Base-by-base conservation (phyloP, 2,888 invertebrate species). In the Stenichneumon culpator region DNA sequence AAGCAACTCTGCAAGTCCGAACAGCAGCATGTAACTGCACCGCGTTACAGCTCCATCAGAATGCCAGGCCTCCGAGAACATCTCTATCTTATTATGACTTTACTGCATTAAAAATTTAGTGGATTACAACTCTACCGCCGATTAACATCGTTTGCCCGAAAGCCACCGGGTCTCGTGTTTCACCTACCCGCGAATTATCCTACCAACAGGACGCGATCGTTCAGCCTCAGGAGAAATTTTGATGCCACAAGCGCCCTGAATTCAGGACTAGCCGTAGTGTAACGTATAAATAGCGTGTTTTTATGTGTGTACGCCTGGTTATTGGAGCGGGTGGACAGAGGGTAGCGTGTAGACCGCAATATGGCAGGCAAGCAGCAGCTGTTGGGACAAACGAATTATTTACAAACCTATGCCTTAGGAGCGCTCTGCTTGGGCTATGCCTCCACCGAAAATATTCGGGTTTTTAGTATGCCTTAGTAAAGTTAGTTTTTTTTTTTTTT, bases 391-490 rank as follows among this genome's bases (percentile, higher is more conserved):
- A 73, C 74, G 86, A 90, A 91, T 92, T 92, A 92, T 91, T 92
- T 91, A 91, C 88, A 89, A 88, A 81, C 84, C 86, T 88, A 80
- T 88, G 88, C 86, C 83, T 88, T 77, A 87, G 84, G 47, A 54
- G 60, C 39, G 28, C 9, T 47, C n/a, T 6, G 44, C 67, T 73
- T 54, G 39, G 44, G 54, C 54, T 67, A 39, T 88, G 89, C 89
- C 88, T 88, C 89, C 88, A 90, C 88, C 89, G 80, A 90, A 92
- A 91, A 92, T 91, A 82, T 87, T 65, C 82, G 47, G 25, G 81
- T 84, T 90, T 89, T 63, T 87, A 88, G 88, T 88, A 72, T 84
- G 87, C 81, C 82, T 69, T 60, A 52, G 82, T 52, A 63, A 54
- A 9, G 19, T 5, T 7, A 6, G 19, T 72, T 73, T 67, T 39